Evolutionary conservation across 2,888 invertebrate species (phyloP), one percentile per base, ranked within the genome.

Genomic region (Agrenia bidenticulata): DNA sequence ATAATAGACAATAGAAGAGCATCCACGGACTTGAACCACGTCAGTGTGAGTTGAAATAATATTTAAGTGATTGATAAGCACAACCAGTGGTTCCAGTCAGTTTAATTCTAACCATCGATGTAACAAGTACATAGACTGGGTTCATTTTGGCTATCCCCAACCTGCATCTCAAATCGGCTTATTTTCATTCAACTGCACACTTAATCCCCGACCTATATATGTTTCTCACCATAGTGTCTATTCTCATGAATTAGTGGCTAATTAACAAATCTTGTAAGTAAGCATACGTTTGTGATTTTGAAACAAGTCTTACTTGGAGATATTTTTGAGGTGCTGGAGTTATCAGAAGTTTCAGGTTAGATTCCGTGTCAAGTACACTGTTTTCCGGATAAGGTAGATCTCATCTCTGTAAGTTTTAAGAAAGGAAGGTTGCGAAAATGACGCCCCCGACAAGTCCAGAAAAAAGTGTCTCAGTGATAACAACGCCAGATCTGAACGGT

Each of bases 401-500:
- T 15, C 39, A n/a, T n/a, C n/a, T n/a, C n/a, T n/a, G n/a, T n/a
- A n/a, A n/a, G n/a, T n/a, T n/a, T n/a, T n/a, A 39, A 39, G 39
- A 11, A 13, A 11, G 39, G 13, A n/a, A 7, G 19, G 17, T 21
- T n/a, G 32, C n/a, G 27, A 59, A 26, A 53, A 66, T 66, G 65
- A 63, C 66, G 23, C 54, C 59, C 11, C 65, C 68, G 41, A 57
- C 65, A 37, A 66, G 63, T 37, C 69, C 69, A 23, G 69, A 69
- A 23, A 69, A 69, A 41, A 65, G 51, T 27, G 56, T 62, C 17
- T 61, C 67, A 2, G 61, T 67, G 50, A 63, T 64, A 60, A 67
- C 66, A 55, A 61, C 64, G 2, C 57, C 57, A n/a, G 68, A 65
- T 59, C 54, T 63, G 9, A 69, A 69, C 23, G 69, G 65, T n/a